Percentiles rank a stretch among this genome's conserved stretches.
These are phyloP conservation scores for Platichthys stellatus DNA, from an alignment of 2,113 vertebrate genomes.

Conservation along the genomic window DNA sequence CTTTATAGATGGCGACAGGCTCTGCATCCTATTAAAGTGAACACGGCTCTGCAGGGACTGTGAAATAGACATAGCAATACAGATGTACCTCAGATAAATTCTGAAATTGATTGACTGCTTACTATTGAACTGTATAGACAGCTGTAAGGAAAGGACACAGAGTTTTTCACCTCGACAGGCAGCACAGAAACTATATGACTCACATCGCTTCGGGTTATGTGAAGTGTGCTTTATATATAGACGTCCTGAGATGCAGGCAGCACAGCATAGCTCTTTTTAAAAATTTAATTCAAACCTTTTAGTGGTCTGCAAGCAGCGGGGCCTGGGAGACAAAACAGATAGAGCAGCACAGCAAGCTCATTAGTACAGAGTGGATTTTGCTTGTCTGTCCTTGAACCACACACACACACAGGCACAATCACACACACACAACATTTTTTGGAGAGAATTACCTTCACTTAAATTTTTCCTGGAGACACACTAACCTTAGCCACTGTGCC, in stretches of 20 bases:
- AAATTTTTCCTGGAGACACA: background rate
- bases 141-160: background rate
- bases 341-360: slow-evolving; percentile 56
- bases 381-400: slow-evolving; percentile 48
- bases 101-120: background rate
- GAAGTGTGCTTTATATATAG: slow-evolving; percentile 61
- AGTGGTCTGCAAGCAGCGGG: slow-evolving; percentile 66
- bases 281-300: slow-evolving; percentile 81
- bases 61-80: background rate
- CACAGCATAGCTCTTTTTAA: slow-evolving; percentile 59
- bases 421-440: background rate
- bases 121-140: slow-evolving; percentile 1
- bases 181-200: slow-evolving; percentile 41
- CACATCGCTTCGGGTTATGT: slow-evolving; percentile 34
- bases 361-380: slow-evolving; percentile 52
- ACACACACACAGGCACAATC: background rate
- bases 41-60: background rate
- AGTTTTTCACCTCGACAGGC: slow-evolving; percentile 28
- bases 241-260: slow-evolving; percentile 59
- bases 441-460: background rate
- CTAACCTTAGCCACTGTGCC: background rate
- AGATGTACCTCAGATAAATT: background rate
- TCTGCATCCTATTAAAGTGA: background rate
- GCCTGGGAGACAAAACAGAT: slow-evolving; percentile 63
- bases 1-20: background rate